Base-by-base conservation (phyloP, 1,140 invertebrate genomes). In the Arctopsyche grandis region DNA sequence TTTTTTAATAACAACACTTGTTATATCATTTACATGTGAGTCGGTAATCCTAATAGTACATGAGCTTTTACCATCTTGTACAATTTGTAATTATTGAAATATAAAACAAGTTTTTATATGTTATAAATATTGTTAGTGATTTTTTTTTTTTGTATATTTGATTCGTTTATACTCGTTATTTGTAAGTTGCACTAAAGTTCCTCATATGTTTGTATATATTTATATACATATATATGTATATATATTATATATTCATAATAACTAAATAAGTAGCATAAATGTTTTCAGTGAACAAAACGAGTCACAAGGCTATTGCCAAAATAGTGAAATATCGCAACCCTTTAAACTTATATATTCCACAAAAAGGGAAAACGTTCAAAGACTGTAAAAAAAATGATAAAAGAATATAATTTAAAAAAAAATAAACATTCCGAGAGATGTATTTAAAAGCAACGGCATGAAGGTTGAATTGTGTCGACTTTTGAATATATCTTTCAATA, bases 111-210 rank as follows among this genome's bases (percentile, higher is more conserved):
- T 75, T 73, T 73, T 73, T 26, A 52, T 24, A 75, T n/a, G n/a
- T n/a, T n/a, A n/a, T n/a, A n/a, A n/a, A n/a, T n/a, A 48, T 75
- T 75, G 73, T 75, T 75, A 52, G 73, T 75, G 52, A 75, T 78
- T 78, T 77, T n/a, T n/a, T n/a, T n/a, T n/a, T 77, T 78, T 79
- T 78, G 75, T 77, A 75, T 10, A 75, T 63, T 63, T 77, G 10
- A 43, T 77, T 77, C 29, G 43, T 77, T 69, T 77, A 69, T 77
- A 66, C 43, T 78, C 66, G 43, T 78, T 78, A 70, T 66, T 78
- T 69, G n/a, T 82, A 82, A 82, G 81, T 75, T 82, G 81, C 80
- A 81, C 81, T 79, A 79, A 82, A 82, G 81, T 82, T 82, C 81
- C 81, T 82, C 75, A 79, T 81, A 79, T 81, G 21, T 24, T 22